Evolutionary conservation across 2,113 vertebrate species (phyloP).

Genomic region (Gulo gulo): DNA sequence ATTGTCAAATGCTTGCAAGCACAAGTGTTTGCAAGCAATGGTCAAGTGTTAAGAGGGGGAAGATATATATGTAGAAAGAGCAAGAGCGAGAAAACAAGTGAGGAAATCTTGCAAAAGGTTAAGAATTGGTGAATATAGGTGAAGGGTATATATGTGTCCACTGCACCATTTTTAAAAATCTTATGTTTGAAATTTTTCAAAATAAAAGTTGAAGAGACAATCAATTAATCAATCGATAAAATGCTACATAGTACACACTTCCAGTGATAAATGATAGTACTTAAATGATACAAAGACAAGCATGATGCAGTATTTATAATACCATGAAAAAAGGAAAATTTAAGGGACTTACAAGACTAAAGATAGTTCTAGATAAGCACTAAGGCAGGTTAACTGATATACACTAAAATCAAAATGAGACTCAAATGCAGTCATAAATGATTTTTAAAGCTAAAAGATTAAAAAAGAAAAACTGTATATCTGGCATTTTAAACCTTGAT

Average conservation of each 20-base stretch:
- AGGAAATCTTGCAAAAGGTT: neutral
- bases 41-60: neutral
- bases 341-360: neutral
- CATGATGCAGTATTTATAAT: neutral
- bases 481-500: conserved; percentile 31
- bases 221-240: neutral
- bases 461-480: neutral
- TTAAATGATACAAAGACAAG: neutral
- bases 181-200: conserved; percentile 36
- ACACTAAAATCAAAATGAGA: conserved; percentile 18
- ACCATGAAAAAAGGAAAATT: neutral
- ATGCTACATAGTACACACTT: neutral
- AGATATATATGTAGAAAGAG: neutral
- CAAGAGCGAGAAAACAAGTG: neutral
- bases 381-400: neutral
- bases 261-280: neutral
- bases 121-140: neutral
- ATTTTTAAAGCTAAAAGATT: conserved; percentile 15
- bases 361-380: neutral
- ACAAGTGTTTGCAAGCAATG: neutral
- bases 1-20: neutral
- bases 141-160: neutral
- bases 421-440: neutral
- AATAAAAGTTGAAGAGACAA: neutral
- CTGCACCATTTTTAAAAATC: neutral